phyloP scores from a whole-genome alignment of 2,888 invertebrate genomes.

The Muscina levida region DNA sequence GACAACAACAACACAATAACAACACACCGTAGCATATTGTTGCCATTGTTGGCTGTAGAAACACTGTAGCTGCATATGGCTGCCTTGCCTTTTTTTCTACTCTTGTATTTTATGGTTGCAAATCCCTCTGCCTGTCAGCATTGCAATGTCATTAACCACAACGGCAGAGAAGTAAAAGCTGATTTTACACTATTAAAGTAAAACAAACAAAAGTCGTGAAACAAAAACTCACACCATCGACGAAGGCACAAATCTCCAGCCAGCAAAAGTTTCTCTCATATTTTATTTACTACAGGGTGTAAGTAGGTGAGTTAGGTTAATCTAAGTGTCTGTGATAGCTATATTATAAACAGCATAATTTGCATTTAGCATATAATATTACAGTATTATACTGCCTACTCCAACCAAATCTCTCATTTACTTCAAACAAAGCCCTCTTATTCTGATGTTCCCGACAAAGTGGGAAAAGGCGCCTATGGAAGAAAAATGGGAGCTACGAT shows the following conservation, averaged over 20 bases:
- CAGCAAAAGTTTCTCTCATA: constrained; percentile 40
- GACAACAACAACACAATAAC: background rate
- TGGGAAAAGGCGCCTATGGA: no score
- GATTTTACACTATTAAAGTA: constrained; percentile 36
- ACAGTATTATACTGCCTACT: no score
- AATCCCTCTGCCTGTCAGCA: constrained; percentile 12
- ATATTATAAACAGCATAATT: no score
- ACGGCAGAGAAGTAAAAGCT: constrained; percentile 50
- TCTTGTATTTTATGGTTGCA: constrained; percentile 43
- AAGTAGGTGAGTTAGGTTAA: no score
- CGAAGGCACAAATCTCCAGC: constrained; percentile 13
- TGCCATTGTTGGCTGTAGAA: constrained; percentile 14
- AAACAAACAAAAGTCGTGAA: background rate
- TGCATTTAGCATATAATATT: no score
- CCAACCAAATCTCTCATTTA: no score
- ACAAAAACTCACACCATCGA: constrained; percentile 2
- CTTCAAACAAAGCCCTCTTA: no score
- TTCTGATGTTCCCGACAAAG: no score
- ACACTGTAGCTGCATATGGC: constrained; percentile 33
- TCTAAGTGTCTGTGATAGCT: no score
- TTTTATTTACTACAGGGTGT: background rate
- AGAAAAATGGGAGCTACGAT: no score
- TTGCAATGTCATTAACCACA: constrained; percentile 63
- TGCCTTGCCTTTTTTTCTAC: constrained; percentile 42
- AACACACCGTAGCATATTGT: constrained; percentile 35